Base-by-base conservation (phyloP, 53 echinoderm and acorn worm species). In the Mesocentrotus franciscanus region DNA sequence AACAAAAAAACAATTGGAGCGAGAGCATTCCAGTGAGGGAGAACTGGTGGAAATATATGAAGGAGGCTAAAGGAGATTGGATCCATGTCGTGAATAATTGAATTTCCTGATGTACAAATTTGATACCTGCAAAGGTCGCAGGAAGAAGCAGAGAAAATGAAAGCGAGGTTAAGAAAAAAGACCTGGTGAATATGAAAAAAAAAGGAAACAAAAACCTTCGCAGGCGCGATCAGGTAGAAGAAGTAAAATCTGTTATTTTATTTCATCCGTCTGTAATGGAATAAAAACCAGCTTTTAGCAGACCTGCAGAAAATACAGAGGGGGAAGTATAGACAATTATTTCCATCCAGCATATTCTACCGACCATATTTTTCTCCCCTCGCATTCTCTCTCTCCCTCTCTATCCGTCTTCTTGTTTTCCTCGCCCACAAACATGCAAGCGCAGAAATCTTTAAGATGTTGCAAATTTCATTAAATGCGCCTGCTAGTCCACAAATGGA, bases 221-320 rank as follows among this genome's bases (percentile, higher is more conserved):
- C 87, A 85, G 95, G 95, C 87, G 95, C 87, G 95, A 94, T 85
- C 95, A 85, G 57, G 36, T 94, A 61, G 95, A 94, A 94, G 95
- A 66, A 66, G 87, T 85, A 85, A 94, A 94, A 94, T 94, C 87
- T 94, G 95, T 94, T 94, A 94, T 94, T 94, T 94, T 94, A 94
- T 94, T 94, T 94, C 87, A 85, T 93, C 93, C 81, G 62, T 64
- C 85, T 81, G 32, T 94, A 94, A 94, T 94, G 87, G 87, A 94
- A 94, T 94, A 85, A 94, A 94, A 71, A 61, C 85, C 95, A 94
- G 95, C 95, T 94, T 94, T 94, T 94, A 94, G 95, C 85, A 94
- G 95, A 85, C 95, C 85, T 62, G 95, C 60, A 64, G 87, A 85
- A 94, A 85, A 66, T 85, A 36, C 4, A 27, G 83, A 60, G 62